Evolutionary conservation across 2,888 invertebrate genomes (phyloP).

Genomic region (Tribolium freemani): DNA sequence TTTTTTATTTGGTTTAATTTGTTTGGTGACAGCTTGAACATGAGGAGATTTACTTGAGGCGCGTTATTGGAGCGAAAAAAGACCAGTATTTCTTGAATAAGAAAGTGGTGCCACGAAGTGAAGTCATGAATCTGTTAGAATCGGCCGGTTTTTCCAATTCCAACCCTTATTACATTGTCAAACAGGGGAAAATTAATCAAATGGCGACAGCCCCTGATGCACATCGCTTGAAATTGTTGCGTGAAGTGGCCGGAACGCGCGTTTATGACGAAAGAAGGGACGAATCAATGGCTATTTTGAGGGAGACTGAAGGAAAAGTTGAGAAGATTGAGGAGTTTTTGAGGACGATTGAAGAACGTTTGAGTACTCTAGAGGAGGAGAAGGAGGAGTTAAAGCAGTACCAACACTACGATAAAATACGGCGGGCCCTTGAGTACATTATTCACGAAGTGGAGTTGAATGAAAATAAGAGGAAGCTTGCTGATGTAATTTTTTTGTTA

Average conservation of each 20-base stretch:
- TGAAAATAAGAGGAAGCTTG: constrained; percentile 92
- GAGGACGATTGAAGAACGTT: constrained; percentile 94
- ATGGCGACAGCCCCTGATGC: constrained; percentile 99
- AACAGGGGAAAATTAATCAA: constrained; percentile 99
- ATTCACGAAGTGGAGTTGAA: constrained; percentile 97
- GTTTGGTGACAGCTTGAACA: constrained; percentile 91
- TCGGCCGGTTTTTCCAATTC: constrained; percentile 99
- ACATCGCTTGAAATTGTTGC: constrained; percentile 90
- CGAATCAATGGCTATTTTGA: constrained; percentile 94
- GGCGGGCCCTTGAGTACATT: constrained; percentile 96
- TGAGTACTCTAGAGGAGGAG: constrained; percentile 97
- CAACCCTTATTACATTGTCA: constrained; percentile 99
- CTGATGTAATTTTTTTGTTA: constrained; percentile 75
- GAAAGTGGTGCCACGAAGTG: constrained; percentile 96
- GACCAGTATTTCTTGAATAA: constrained; percentile 99
- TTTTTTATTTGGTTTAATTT: too few species aligned
- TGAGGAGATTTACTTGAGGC: constrained; percentile 94
- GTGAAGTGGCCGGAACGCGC: constrained; percentile 97
- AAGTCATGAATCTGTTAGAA: constrained; percentile 97
- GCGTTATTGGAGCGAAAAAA: constrained; percentile 99
- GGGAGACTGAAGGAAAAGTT: constrained; percentile 88
- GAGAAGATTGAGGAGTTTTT: constrained; percentile 98
- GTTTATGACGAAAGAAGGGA: constrained; percentile 99
- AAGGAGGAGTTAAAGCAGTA: constrained; percentile 99
- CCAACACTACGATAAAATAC: constrained; percentile 97